Evolutionary conservation across 2,113 vertebrate genomes (phyloP).

Genomic region (Pterophyllum scalare): DNA sequence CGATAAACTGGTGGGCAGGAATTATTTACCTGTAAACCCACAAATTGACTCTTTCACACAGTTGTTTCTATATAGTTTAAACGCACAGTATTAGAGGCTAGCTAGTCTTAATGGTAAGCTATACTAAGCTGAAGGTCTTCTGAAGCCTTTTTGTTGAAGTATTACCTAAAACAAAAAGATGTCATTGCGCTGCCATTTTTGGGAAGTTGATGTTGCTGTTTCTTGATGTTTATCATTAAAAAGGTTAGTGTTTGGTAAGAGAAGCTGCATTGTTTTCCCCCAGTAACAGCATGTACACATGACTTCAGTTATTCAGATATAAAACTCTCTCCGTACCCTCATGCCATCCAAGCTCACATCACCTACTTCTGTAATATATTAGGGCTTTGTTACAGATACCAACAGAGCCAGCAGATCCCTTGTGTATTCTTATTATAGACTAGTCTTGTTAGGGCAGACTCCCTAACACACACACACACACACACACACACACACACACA

Average conservation of each 20-base stretch:
- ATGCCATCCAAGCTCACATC: conserved; percentile 15
- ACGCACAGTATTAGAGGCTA: background rate
- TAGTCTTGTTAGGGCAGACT: conserved; percentile 33
- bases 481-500: conserved; percentile 17
- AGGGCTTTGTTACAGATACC: conserved; percentile 44
- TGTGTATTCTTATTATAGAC: conserved; percentile 58
- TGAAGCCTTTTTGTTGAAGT: background rate
- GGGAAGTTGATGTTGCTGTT: background rate
- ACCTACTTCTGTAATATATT: conserved; percentile 27
- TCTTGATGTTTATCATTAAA: background rate
- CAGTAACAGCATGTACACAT: background rate
- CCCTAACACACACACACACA: background rate
- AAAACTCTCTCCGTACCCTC: background rate
- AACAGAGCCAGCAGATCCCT: conserved; percentile 39
- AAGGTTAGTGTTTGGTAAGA: background rate
- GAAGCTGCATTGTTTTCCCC: background rate
- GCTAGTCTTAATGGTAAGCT: background rate
- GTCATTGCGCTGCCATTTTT: background rate
- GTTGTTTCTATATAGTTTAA: background rate
- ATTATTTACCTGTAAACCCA: background rate
- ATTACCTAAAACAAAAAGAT: background rate
- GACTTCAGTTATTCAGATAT: background rate
- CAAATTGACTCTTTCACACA: background rate
- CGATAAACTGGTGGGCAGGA: background rate
- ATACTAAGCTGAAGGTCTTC: background rate